A percentile compares a stretch with the other conserved stretches of the same genome.
These are phyloP conservation scores for Gymnoscopelus braueri DNA, from an alignment of 2,797 vertebrate species.

Conservation along the genomic window DNA sequence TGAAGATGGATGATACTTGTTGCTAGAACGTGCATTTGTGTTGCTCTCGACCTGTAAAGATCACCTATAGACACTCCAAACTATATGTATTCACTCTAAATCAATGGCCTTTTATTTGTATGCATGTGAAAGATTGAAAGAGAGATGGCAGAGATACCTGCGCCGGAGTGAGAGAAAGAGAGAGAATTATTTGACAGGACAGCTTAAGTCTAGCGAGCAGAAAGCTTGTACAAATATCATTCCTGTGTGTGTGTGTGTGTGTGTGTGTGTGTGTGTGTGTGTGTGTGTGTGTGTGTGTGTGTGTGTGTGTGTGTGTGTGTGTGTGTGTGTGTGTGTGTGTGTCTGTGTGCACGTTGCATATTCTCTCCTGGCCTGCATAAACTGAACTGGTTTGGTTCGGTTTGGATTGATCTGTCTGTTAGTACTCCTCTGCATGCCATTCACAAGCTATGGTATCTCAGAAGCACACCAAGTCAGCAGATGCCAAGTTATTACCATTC, in stretches of 20 bases:
- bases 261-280: conserved; percentile 1
- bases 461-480: neutral
- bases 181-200: no score
- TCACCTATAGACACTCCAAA: no score
- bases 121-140: no score
- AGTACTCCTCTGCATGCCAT: conserved; percentile 24
- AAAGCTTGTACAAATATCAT: conserved; percentile 2
- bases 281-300: neutral
- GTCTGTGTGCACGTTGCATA: no score
- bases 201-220: neutral
- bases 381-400: conserved; percentile 2
- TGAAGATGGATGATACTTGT: no score
- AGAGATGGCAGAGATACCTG: neutral
- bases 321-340: neutral
- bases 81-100: no score
- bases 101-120: no score
- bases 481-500: conserved; percentile 6
- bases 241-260: neutral
- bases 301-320: conserved; percentile 15
- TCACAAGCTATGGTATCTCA: conserved; percentile 14
- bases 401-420: neutral
- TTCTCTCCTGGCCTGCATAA: neutral
- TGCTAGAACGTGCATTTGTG: no score
- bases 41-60: no score
- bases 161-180: neutral